phyloP scores from a whole-genome alignment of 2,797 vertebrate genomes.

The Discoglossus pictus region DNA sequence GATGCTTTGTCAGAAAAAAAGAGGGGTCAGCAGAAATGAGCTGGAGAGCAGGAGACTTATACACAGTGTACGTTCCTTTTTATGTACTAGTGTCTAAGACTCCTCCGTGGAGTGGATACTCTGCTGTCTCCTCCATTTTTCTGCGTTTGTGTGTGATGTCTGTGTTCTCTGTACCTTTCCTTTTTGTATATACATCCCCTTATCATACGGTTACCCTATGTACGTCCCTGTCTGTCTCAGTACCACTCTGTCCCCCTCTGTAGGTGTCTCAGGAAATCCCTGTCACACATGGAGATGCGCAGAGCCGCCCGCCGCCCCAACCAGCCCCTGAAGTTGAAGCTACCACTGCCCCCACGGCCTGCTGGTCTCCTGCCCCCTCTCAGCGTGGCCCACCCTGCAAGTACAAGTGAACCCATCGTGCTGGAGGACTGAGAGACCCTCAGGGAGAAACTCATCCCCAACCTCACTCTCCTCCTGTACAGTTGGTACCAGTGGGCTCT shows the following conservation, averaged over 20 bases:
- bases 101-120: no score
- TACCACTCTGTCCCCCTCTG: neutral
- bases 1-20: no score
- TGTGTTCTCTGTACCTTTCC: no score
- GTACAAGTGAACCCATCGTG: conserved; percentile 90
- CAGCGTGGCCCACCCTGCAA: conserved; percentile 78
- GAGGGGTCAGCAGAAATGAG: no score
- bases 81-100: no score
- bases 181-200: no score
- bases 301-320: conserved; percentile 88
- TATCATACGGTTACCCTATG: no score
- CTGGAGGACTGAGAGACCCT: conserved; percentile 79
- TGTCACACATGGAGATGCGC: conserved; percentile 89
- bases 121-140: no score
- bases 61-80: no score
- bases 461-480: conserved; percentile 5
- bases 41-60: no score
- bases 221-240: neutral
- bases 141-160: no score
- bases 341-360: conserved; percentile 70
- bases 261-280: conserved; percentile 80
- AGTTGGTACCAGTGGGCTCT: conserved; percentile 1
- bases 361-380: conserved; percentile 63
- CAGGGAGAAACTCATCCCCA: conserved; percentile 5
- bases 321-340: conserved; percentile 84